These are phyloP conservation scores for Pachypanchax playfairii DNA, from an alignment of 2,113 vertebrate species.

Conservation along the genomic window DNA sequence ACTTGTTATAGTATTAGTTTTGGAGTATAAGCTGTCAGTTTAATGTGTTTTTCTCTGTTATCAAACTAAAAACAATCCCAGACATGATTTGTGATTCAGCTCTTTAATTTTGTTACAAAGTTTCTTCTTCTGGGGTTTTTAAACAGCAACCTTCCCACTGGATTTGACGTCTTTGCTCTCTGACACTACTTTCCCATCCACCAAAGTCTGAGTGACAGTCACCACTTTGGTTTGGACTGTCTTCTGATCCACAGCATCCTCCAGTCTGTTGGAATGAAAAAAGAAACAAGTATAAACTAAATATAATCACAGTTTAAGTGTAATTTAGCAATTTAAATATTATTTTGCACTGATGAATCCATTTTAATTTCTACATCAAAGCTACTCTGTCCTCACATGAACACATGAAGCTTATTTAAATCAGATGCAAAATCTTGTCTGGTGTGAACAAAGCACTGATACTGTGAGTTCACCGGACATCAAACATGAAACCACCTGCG, in stretches of 20 bases:
- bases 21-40: not conserved
- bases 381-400: conserved; percentile 40
- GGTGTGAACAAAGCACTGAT: conserved; percentile 1
- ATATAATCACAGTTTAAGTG: not conserved
- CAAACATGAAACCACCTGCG: not conserved
- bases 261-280: conserved; percentile 42
- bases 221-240: conserved; percentile 55
- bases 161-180: conserved; percentile 59
- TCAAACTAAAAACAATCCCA: not conserved
- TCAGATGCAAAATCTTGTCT: conserved; percentile 36
- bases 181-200: conserved; percentile 70
- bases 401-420: conserved; percentile 54
- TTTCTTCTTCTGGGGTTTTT: not conserved
- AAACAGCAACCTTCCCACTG: conserved; percentile 4
- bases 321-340: conserved; percentile 11
- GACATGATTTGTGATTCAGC: not conserved
- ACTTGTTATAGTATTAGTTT: too few relatives aligned
- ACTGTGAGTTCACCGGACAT: not conserved
- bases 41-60: not conserved
- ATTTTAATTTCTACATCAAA: conserved; percentile 27
- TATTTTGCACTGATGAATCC: not conserved
- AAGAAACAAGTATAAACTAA: not conserved
- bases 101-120: conserved; percentile 22
- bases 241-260: conserved; percentile 39
- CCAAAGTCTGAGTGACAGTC: conserved; percentile 66